Base-by-base conservation (phyloP, 2,888 invertebrate genomes). In the Drosophila mulleri region DNA sequence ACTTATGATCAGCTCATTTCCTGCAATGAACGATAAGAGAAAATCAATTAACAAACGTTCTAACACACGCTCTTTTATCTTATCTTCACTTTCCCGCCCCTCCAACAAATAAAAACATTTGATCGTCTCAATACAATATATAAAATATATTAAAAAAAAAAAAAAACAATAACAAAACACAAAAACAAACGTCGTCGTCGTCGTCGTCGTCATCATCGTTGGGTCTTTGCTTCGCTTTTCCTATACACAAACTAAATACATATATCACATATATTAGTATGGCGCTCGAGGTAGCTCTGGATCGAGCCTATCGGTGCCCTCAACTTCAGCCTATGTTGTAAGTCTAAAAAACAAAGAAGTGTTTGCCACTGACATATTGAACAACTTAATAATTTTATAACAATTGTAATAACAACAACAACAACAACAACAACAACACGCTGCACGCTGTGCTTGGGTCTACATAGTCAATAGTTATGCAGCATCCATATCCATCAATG, bases 261-360 rank as follows among this genome's bases (percentile, higher is more conserved):
- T 94, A 45, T 94, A 61, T 50, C 23, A 47, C 18, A 61, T 35
- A 48, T 11, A 50, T 50, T 48, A 87, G 86, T 87, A 87, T 69
- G 86, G 86, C 93, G 94, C 95, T 92, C 94, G 95, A 90, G 95
- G 95, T 94, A 94, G 95, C 92, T 95, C 95, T 94, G 96, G 96
- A 95, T 96, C 96, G 94, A 96, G 96, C 94, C 95, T 96, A 93
- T 96, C 96, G 94, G 96, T 96, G 94, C 96, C 96, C 93, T 95
- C 96, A 92, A 94, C 96, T 92, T 96, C 95, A 91, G 95, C 94
- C 92, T 94, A 94, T 94, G 95, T 94, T 93, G 95, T 95, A 95
- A 95, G 95, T 95, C 93, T 94, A 91, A 90, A 91, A 91, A 91
- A 91, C 91, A 86, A 77, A 85, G 80, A 85, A 66, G 61, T 44